Percentiles rank a stretch among this genome's conserved stretches.
These are phyloP conservation scores for Helicorthomorpha holstii DNA, from an alignment of 1,140 invertebrate genomes.

Conservation along the genomic window DNA sequence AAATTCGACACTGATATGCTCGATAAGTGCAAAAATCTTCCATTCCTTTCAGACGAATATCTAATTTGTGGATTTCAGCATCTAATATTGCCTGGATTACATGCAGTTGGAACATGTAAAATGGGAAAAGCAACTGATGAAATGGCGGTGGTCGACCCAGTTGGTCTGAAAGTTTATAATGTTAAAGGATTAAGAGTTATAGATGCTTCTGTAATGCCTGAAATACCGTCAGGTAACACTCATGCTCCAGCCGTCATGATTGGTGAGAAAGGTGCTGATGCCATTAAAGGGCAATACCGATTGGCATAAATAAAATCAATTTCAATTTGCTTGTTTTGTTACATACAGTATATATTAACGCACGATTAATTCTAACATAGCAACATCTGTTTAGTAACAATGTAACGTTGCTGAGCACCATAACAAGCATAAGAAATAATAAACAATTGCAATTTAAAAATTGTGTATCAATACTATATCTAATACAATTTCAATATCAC, in stretches of 20 bases:
- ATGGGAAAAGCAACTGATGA: conserved; percentile 52
- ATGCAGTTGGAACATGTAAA: conserved; percentile 63
- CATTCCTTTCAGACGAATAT: conserved; percentile 55
- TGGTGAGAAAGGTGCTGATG: conserved; percentile 29
- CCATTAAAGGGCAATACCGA: conserved; percentile 24
- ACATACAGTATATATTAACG: no score
- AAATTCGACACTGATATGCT: conserved; percentile 14
- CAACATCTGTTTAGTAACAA: no score
- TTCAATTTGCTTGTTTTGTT: no score
- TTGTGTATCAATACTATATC: no score
- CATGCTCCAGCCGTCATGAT: conserved; percentile 44
- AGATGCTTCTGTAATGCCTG: conserved; percentile 58
- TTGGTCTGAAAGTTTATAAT: conserved; percentile 36
- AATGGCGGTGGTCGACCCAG: conserved; percentile 35
- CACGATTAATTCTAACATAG: no score
- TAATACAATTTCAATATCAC: no score
- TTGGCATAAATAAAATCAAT: no score
- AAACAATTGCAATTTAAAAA: no score
- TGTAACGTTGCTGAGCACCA: no score
- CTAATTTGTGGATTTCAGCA: conserved; percentile 43
- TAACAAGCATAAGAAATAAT: no score
- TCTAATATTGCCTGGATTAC: conserved; percentile 49
- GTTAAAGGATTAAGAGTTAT: conserved; percentile 47
- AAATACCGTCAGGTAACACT: conserved; percentile 46
- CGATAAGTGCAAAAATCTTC: conserved; percentile 47